Evolutionary conservation across 2,888 invertebrate genomes (phyloP).

Genomic region (Eupithecia insigniata): DNA sequence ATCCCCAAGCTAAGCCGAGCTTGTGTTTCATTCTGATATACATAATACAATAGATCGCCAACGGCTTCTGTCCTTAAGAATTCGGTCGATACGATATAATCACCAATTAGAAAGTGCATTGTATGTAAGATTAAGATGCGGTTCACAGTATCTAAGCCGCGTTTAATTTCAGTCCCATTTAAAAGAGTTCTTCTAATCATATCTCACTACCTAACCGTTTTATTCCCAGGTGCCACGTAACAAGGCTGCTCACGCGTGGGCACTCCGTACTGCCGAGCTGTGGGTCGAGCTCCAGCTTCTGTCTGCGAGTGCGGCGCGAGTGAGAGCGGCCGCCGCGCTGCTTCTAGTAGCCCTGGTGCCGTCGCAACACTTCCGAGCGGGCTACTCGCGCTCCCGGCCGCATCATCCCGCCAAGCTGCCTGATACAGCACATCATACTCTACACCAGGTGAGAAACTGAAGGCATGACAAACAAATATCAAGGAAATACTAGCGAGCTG

Average conservation of each 20-base stretch:
- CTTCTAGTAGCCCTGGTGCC: conserved; percentile 95
- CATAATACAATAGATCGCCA: too few relatives aligned
- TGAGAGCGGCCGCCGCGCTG: conserved; percentile 93
- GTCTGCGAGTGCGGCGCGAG: conserved; percentile 92
- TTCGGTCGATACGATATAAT: neutral
- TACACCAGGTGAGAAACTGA: conserved; percentile 74
- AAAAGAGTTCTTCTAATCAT: neutral
- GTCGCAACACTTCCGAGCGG: conserved; percentile 94
- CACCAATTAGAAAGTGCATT: neutral
- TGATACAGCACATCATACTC: conserved; percentile 81
- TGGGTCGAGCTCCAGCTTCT: conserved; percentile 96
- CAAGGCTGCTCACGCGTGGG: conserved; percentile 95
- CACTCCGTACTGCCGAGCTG: conserved; percentile 94
- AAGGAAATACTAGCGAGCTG: conserved; percentile 59
- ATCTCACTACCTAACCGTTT: neutral
- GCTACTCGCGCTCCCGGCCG: conserved; percentile 87
- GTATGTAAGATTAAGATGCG: too few relatives aligned
- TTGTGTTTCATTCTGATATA: too few relatives aligned
- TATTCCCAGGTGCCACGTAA: conserved; percentile 88
- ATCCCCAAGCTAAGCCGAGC: too few relatives aligned
- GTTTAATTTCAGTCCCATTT: neutral
- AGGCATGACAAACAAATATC: neutral
- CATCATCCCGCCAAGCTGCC: conserved; percentile 68
- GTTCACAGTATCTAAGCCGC: too few relatives aligned
- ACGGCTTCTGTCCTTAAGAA: too few relatives aligned